Percentiles rank a stretch among this genome's conserved stretches.
Conservation (phyloP, 92 coral and sea anemone species). For the Phenganax marumi region DNA sequence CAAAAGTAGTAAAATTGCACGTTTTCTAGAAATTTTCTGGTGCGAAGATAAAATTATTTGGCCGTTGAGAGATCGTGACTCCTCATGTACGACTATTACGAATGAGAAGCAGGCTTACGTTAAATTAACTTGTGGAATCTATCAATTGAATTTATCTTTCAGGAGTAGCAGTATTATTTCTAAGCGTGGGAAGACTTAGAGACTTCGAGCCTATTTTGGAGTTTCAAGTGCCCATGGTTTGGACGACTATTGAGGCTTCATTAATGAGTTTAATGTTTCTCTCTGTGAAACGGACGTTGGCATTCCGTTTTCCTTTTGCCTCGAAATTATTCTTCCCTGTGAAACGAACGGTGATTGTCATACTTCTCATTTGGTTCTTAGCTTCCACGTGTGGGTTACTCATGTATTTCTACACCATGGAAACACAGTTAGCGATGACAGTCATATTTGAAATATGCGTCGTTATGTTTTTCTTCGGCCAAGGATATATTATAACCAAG, state of each 20-base stretch:
- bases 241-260: conserved; percentile 39
- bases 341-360: conserved; percentile 1
- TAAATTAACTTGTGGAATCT: too few relatives aligned
- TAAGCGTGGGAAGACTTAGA: too few relatives aligned
- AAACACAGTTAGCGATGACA: background rate
- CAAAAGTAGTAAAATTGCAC: too few relatives aligned
- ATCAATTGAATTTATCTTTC: background rate
- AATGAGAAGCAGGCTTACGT: too few relatives aligned
- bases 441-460: conserved; percentile 15
- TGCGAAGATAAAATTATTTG: too few relatives aligned
- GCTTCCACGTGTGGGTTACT: conserved; percentile 6
- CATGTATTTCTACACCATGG: background rate
- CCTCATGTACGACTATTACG: too few relatives aligned
- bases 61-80: too few relatives aligned
- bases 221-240: conserved; percentile 17
- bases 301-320: conserved; percentile 10
- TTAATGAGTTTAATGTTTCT: conserved; percentile 23
- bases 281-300: conserved; percentile 3
- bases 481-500: background rate
- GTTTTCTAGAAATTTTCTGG: too few relatives aligned
- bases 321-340: background rate
- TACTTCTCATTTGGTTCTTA: background rate
- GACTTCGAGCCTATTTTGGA: background rate
- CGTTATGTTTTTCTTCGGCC: background rate
- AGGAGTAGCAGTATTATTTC: conserved; percentile 10